These are phyloP conservation scores for Melanotaenia boesemani DNA, from an alignment of 2,797 vertebrate species.

Conservation along the genomic window DNA sequence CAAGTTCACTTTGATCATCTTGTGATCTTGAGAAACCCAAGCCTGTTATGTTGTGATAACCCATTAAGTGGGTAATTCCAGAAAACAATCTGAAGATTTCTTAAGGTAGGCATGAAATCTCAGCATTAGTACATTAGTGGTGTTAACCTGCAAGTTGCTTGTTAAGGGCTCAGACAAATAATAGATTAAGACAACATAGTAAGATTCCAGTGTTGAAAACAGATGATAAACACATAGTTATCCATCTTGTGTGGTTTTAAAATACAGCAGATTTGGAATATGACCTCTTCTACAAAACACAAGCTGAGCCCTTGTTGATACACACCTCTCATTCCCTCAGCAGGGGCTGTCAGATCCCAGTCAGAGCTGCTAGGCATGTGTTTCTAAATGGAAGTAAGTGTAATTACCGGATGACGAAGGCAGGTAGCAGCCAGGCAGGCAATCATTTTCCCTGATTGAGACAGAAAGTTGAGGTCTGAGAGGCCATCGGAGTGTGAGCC, in stretches of 20 bases:
- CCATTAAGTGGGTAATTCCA: too few species aligned
- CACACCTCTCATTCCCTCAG: constrained; percentile 32
- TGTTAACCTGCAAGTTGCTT: not conserved
- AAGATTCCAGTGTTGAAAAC: constrained; percentile 1
- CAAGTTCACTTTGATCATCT: too few species aligned
- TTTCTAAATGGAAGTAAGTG: constrained; percentile 80
- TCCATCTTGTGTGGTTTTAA: constrained; percentile 5
- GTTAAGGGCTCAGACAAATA: not conserved
- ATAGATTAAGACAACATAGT: constrained; percentile 5
- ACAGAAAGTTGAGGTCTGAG: constrained; percentile 75
- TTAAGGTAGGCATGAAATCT: too few species aligned
- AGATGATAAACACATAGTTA: not conserved
- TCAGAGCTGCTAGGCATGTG: constrained; percentile 65
- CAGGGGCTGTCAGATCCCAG: constrained; percentile 50
- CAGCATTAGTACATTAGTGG: not conserved
- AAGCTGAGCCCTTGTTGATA: constrained; percentile 22
- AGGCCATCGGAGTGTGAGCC: constrained; percentile 67
- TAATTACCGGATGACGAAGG: constrained; percentile 81
- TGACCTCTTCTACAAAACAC: constrained; percentile 16
- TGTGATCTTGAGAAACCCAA: too few species aligned
- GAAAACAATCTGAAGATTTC: too few species aligned
- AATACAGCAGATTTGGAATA: constrained; percentile 12
- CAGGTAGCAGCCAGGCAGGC: constrained; percentile 80
- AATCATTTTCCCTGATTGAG: constrained; percentile 83
- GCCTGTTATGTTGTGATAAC: too few species aligned